Base-by-base conservation (phyloP, 1,140 invertebrate species). In the Scylla paramamosain region DNA sequence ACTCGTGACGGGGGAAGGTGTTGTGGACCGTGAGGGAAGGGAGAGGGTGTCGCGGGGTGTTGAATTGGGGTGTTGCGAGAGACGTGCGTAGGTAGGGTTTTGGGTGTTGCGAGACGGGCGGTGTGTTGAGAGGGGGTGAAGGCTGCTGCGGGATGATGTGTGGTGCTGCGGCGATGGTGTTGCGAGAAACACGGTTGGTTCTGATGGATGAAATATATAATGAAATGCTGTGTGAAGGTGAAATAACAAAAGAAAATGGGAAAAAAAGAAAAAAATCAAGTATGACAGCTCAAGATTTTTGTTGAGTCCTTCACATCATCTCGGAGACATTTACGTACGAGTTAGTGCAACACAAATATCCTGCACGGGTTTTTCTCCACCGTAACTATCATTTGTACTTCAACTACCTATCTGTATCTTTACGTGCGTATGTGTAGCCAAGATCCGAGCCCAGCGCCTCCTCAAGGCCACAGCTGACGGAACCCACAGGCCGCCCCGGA, bases 381-480 rank as follows among this genome's bases (percentile, higher is more conserved):
- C 16, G 10, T 12, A 77, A n/a, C 20, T 77, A n/a, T 77, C 67
- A 77, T 77, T 77, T 88, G 86, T 91, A 48, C 32, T 29, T 28
- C 4, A 25, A 32, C 52, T 91, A 14, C n/a, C 16, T 91, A 32
- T 91, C n/a, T 93, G 82, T 93, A 39, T 86, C 82, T 93, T 82
- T 86, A 84, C 52, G 32, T 52, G 82, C 25, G 83, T 86, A 4
- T 86, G 45, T 93, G 92, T 86, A 39, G 12, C 32, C 45, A 4
- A 59, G 46, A 16, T 46, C 8, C 29, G 20, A 45, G 89, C 59
- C 46, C n/a, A 7, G 87, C 39, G n/a, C 46, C 16, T 20, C 84
- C 84, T 87, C 84, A 39, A 39, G 31, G 31, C 31, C 84, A 20
- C 28, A 16, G 84, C 31, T 87, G 84, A 46, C 39, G 31, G 31